A percentile compares a stretch with the other conserved stretches of the same genome.
These are phyloP conservation scores for Neodiprion lecontei DNA, from an alignment of 1,140 invertebrate genomes.

Conservation along the genomic window DNA sequence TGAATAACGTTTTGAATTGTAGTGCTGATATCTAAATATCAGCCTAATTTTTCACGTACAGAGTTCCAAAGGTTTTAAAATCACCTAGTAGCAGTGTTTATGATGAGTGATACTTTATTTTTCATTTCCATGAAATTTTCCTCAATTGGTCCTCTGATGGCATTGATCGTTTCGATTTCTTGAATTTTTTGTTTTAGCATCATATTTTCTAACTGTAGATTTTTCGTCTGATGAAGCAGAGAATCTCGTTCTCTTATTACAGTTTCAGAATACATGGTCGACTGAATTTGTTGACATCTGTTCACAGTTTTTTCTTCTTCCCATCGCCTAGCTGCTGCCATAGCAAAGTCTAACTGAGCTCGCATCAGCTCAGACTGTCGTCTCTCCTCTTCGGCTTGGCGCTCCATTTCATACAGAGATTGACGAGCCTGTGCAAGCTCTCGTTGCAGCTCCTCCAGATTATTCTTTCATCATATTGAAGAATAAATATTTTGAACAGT, in stretches of 20 bases:
- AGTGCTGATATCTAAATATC: not conserved
- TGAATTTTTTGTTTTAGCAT: conserved; percentile 38
- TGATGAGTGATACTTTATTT: conserved; percentile 29
- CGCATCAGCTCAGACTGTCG: conserved; percentile 37
- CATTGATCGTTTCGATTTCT: conserved; percentile 31
- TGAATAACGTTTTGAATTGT: no score
- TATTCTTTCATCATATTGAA: conserved; percentile 28
- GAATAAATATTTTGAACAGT: conserved; percentile 1
- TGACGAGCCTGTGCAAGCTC: conserved; percentile 38
- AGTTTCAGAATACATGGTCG: conserved; percentile 41
- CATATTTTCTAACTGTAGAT: conserved; percentile 38
- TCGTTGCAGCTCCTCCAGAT: conserved; percentile 36
- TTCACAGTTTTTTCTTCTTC: conserved; percentile 46
- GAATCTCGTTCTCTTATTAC: conserved; percentile 38
- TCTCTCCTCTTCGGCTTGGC: conserved; percentile 42
- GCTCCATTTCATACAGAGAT: conserved; percentile 35
- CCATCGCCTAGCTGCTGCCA: conserved; percentile 32
- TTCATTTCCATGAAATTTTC: conserved; percentile 31
- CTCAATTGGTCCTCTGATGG: conserved; percentile 29
- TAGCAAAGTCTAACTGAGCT: conserved; percentile 36
- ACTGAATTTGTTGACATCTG: conserved; percentile 36
- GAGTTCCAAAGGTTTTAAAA: conserved; percentile 11
- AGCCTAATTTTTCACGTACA: conserved; percentile 22
- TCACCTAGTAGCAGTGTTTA: conserved; percentile 17
- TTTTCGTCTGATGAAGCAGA: conserved; percentile 38